A percentile compares a stretch with the other conserved stretches of the same genome.
Conservation (phyloP, 2,888 invertebrate genomes). For the Netelia melanura region DNA sequence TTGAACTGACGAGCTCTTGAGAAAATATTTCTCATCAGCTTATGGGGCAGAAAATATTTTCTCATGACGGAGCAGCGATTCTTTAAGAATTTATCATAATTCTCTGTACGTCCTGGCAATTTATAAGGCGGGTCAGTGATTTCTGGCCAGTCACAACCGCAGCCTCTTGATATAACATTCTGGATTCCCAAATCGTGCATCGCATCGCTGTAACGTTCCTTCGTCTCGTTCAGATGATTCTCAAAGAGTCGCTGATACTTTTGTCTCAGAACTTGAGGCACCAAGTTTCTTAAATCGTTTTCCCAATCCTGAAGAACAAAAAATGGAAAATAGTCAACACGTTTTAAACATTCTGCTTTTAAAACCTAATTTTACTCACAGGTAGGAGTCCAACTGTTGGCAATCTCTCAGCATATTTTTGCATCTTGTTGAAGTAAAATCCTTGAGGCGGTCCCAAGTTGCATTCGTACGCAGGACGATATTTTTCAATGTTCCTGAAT, state of each 20-base stretch:
- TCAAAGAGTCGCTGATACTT: slow-evolving; percentile 87
- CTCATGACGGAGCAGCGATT: slow-evolving; percentile 87
- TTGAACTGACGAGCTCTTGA: slow-evolving; percentile 86
- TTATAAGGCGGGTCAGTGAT: slow-evolving; percentile 87
- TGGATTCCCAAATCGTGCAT: slow-evolving; percentile 88
- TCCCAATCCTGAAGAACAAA: slow-evolving; percentile 83
- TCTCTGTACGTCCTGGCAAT: slow-evolving; percentile 88
- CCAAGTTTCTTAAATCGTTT: slow-evolving; percentile 87
- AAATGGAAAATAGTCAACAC: slow-evolving; percentile 30
- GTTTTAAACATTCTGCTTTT: background rate
- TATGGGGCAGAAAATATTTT: slow-evolving; percentile 88
- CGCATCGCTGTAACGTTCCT: slow-evolving; percentile 77
- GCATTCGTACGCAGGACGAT: slow-evolving; percentile 64
- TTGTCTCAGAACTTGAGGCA: slow-evolving; percentile 86
- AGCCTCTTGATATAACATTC: slow-evolving; percentile 87
- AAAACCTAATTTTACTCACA: slow-evolving; percentile 68
- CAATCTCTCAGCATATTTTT: slow-evolving; percentile 73
- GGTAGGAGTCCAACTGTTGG: slow-evolving; percentile 75
- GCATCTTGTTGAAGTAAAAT: slow-evolving; percentile 74
- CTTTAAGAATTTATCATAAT: slow-evolving; percentile 87
- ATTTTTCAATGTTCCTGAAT: slow-evolving; percentile 59
- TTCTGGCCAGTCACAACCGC: slow-evolving; percentile 86
- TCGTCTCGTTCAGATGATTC: slow-evolving; percentile 86
- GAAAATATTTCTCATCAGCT: slow-evolving; percentile 88
- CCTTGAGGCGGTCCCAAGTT: slow-evolving; percentile 67